Conservation (phyloP, 2,113 vertebrate species). For the Leucosticte australis region DNA sequence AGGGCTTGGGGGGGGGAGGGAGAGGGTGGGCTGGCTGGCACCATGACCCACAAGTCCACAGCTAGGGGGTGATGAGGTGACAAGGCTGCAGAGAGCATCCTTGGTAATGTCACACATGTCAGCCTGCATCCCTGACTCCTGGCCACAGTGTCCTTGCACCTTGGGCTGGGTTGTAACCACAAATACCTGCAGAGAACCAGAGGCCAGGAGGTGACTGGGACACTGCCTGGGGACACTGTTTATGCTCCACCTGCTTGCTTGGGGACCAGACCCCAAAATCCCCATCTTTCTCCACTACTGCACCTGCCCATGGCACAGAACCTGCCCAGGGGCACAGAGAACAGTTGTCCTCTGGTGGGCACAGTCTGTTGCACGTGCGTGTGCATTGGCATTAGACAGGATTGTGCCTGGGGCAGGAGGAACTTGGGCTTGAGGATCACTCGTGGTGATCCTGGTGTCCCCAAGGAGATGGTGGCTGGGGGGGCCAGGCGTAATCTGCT, state of each 20-base stretch:
- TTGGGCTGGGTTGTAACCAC: neutral
- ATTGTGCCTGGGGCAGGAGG: neutral
- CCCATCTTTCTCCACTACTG: fast-evolving
- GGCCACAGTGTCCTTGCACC: neutral
- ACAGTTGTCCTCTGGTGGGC: fast-evolving
- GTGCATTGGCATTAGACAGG: neutral
- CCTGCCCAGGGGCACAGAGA: neutral
- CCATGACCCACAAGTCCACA: neutral
- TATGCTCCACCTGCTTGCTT: neutral
- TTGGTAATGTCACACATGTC: neutral
- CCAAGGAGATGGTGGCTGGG: fast-evolving
- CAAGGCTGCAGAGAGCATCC: neutral
- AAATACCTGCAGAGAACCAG: neutral
- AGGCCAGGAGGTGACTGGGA: neutral
- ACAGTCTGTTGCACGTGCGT: fast-evolving
- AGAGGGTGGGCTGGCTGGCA: fast-evolving
- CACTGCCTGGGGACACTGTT: neutral
- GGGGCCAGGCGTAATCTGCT: neutral
- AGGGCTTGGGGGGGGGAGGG: neutral
- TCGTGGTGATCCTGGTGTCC: neutral
- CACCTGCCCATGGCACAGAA: fast-evolving
- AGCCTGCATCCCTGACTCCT: neutral
- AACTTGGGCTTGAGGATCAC: fast-evolving
- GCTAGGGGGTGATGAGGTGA: fast-evolving
- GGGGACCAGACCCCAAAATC: neutral